Base-by-base conservation (phyloP, 2,113 vertebrate genomes). In the Microcebus jonahi region DNA sequence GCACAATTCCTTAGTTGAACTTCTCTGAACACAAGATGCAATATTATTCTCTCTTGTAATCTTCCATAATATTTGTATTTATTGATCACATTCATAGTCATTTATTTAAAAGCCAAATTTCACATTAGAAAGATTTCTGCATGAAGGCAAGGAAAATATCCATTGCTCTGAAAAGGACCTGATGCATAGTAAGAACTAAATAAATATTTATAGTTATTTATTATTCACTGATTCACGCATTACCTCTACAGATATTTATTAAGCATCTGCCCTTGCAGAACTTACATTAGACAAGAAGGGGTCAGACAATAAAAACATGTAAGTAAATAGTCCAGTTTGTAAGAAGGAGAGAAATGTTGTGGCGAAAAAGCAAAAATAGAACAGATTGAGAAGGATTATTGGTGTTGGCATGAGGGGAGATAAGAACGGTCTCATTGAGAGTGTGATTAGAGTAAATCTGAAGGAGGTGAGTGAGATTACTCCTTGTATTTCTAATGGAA, bases 361-460 rank as follows among this genome's bases (percentile, higher is more conserved):
- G 6, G 21, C 5, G 23, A 27, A 48, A 50, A 68, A 84, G 8
- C 6, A 55, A 82, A 61, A 27, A 6, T 10, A 73, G n/a, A 59
- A 68, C 5, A 31, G 0, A 3, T 1, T 53, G 21, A 34, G 48
- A 82, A 88, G 23, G 14, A 80, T 34, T 20, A 20, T 50, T 42
- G 7, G 21, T 21, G 0, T 4, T 31, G 27, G 6, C 8, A 31
- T 21, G 17, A 5, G 25, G 11, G 5, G 2, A 34, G 45, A 5
- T 34, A 27, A 67, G 25, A 48, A 0, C 55, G 20, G 4, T 1
- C 36, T 86, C 17, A 7, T 8, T 21, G 53, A 53, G 27, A 85
- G 18, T 68, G 31, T 70, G 25, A n/a, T 50, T 9, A 61, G 7
- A 67, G 11, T 10, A 45, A 73, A 12, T 53, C 1, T 45, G 34